phyloP scores from a whole-genome alignment of 2,797 vertebrate genomes.

The Channallabes apus region DNA sequence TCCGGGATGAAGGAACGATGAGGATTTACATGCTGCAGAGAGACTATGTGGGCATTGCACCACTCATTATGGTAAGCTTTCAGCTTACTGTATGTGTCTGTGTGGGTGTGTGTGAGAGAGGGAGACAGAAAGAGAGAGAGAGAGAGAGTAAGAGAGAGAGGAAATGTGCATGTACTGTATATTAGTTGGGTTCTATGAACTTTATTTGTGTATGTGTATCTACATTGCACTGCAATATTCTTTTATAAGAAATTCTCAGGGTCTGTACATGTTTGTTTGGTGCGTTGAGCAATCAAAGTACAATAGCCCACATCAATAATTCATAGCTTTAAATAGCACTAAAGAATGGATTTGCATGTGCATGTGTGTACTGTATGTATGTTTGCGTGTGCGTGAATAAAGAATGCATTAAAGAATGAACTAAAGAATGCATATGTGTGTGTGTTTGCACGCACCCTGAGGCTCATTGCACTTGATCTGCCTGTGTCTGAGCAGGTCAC shows the following conservation, averaged over 20 bases:
- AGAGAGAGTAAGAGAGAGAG: too few relatives aligned
- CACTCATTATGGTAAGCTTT: constrained; percentile 72
- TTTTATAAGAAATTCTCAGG: neutral
- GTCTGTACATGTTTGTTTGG: constrained; percentile 32
- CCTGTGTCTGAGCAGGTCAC: constrained; percentile 17
- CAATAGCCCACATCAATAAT: constrained; percentile 46
- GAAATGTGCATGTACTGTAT: neutral
- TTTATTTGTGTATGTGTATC: neutral
- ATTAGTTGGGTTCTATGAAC: neutral
- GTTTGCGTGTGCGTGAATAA: neutral
- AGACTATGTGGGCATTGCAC: constrained; percentile 76
- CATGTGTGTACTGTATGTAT: constrained; percentile 32
- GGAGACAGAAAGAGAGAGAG: neutral
- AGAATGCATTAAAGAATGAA: too few relatives aligned
- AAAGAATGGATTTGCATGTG: constrained; percentile 16
- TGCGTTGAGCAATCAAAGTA: constrained; percentile 44
- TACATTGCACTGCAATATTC: neutral
- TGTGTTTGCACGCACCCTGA: neutral
- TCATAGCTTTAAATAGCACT: constrained; percentile 35
- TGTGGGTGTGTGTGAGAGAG: neutral
- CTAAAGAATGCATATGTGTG: too few relatives aligned
- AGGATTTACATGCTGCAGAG: constrained; percentile 71
- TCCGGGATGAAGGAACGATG: constrained; percentile 71
- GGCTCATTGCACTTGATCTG: constrained; percentile 18
- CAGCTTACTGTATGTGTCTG: neutral